phyloP scores from a whole-genome alignment of 1,140 invertebrate species.

The Euura lappo region DNA sequence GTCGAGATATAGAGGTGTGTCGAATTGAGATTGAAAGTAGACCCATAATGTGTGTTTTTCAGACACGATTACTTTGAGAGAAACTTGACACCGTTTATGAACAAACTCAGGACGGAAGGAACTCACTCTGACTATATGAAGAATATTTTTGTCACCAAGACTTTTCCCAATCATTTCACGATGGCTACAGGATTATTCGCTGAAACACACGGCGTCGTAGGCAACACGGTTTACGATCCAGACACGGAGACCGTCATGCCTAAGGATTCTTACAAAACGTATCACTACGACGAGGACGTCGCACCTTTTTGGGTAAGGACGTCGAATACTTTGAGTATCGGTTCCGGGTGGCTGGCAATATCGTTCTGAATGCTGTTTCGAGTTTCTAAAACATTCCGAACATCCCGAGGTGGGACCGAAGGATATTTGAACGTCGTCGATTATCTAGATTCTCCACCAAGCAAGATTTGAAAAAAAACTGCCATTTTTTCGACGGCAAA shows the following conservation, averaged over 20 bases:
- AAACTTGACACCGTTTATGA: conserved; percentile 65
- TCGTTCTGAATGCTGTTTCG: too few species aligned
- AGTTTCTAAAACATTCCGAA: too few species aligned
- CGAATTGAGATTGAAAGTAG: too few species aligned
- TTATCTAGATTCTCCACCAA: too few species aligned
- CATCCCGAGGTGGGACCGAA: background rate
- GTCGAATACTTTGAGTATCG: background rate
- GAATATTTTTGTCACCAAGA: conserved; percentile 76
- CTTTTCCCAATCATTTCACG: conserved; percentile 82
- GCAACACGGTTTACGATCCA: conserved; percentile 71
- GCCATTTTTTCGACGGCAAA: too few species aligned
- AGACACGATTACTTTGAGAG: conserved; percentile 72
- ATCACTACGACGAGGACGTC: conserved; percentile 60
- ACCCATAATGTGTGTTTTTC: conserved; percentile 11
- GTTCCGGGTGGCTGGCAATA: too few species aligned
- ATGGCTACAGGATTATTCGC: conserved; percentile 79
- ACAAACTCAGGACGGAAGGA: conserved; percentile 63
- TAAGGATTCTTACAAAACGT: conserved; percentile 57
- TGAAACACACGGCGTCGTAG: conserved; percentile 77
- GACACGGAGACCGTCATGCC: conserved; percentile 55
- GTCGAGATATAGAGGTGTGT: too few species aligned
- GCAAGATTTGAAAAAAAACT: too few species aligned
- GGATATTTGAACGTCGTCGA: too few species aligned
- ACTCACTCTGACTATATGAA: conserved; percentile 69
- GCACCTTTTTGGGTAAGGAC: conserved; percentile 67